phyloP scores from a whole-genome alignment of 1,140 invertebrate species.

The Amyelois transitella region DNA sequence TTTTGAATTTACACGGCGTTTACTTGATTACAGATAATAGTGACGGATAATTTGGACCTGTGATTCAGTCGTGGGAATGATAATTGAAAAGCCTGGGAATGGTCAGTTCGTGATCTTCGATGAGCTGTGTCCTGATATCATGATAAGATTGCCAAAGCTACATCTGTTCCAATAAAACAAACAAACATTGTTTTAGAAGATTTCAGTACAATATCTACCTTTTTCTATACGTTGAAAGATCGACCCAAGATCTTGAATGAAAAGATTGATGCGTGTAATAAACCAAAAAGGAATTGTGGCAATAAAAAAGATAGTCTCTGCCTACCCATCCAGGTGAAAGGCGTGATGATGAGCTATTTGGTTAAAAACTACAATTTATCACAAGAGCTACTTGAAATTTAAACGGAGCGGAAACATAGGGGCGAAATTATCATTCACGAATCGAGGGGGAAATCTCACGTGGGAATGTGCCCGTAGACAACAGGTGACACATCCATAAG shows the following conservation, averaged over 20 bases:
- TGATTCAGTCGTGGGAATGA: conserved; percentile 28
- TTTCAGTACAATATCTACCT: no score
- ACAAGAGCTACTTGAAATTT: not conserved
- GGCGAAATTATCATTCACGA: not conserved
- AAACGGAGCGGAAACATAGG: not conserved
- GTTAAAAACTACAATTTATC: no score
- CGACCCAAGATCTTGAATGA: no score
- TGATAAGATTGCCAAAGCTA: not conserved
- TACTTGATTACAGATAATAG: not conserved
- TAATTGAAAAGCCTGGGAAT: conserved; percentile 31
- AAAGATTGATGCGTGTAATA: no score
- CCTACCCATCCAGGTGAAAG: no score
- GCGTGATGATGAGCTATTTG: no score
- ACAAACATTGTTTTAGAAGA: no score
- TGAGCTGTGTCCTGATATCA: not conserved
- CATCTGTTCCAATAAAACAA: no score
- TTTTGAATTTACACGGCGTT: not conserved
- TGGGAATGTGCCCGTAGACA: conserved; percentile 44
- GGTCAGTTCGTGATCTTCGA: conserved; percentile 23
- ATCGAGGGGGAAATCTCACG: not conserved
- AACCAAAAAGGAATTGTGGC: no score
- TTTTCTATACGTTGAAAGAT: no score
- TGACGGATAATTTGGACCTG: not conserved
- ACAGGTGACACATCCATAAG: conserved; percentile 58
- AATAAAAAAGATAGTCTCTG: no score